Conservation (phyloP, 2,888 invertebrate species). For the Pyrocoelia pectoralis region DNA sequence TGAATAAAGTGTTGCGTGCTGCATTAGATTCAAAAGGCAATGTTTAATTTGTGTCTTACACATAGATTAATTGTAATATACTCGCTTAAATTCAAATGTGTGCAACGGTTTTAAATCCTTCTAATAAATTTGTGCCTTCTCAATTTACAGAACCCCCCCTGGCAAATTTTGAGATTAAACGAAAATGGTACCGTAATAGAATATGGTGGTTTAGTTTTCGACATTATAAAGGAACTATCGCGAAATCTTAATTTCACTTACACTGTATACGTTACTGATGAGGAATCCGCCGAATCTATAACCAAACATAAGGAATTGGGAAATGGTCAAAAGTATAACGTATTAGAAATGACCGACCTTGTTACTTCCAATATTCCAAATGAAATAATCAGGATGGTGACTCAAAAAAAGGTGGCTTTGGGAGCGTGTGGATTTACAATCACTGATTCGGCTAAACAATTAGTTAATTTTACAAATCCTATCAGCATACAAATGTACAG, state of each 20-base stretch:
- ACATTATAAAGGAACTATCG: slow-evolving; percentile 79
- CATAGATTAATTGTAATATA: no score
- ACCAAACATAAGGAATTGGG: slow-evolving; percentile 10
- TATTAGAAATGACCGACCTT: slow-evolving; percentile 44
- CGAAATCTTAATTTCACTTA: slow-evolving; percentile 84
- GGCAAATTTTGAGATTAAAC: slow-evolving; percentile 76
- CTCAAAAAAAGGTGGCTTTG: slow-evolving; percentile 63
- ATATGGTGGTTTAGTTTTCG: slow-evolving; percentile 79
- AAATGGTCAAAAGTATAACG: slow-evolving; percentile 36
- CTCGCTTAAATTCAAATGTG: no score
- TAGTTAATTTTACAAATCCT: slow-evolving; percentile 80
- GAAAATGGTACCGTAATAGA: slow-evolving; percentile 65
- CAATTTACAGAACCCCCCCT: slow-evolving; percentile 82
- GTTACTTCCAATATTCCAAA: slow-evolving; percentile 53
- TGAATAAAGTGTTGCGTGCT: no score
- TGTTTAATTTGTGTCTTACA: no score
- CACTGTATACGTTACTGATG: slow-evolving; percentile 51
- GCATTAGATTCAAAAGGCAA: no score
- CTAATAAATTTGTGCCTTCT: no score
- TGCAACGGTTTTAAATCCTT: no score
- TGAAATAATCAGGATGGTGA: slow-evolving; percentile 62
- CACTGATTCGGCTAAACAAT: slow-evolving; percentile 60
- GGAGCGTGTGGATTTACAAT: slow-evolving; percentile 70
- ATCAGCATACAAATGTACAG: slow-evolving; percentile 82
- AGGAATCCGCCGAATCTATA: slow-evolving; percentile 16